Evolutionary conservation across 2,888 invertebrate species (phyloP), one percentile per base, ranked within the genome.

Genomic region (Drosophila pullipes): DNA sequence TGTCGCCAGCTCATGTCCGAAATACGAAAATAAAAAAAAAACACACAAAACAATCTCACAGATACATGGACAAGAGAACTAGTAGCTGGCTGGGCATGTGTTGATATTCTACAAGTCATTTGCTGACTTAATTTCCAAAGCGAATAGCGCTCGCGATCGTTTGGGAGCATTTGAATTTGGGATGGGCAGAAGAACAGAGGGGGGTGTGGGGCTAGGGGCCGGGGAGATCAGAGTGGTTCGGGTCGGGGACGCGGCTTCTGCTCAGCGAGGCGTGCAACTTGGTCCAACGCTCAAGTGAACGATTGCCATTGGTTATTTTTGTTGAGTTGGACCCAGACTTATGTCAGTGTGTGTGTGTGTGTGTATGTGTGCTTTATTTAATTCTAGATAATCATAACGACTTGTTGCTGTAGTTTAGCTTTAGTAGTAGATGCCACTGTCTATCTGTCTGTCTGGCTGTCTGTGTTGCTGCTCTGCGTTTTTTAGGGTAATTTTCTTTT

Each of bases 71-170:
- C 58, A 68, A 35, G 66, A 55, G 54, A 58, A 52, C 37, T 53
- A 47, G 30, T 58, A 22, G 61, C 70, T 52, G 60, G 50, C 57
- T 60, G 74, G 61, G 61, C 77, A 67, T 82, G 78, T 81, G 71
- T 60, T 70, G 74, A 83, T 79, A 82, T 89, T 92, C 92, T 92
- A 92, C 91, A 92, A 92, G 92, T 92, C 91, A 92, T 92, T 92
- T 91, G 90, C 83, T 88, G 91, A 92, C 90, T 92, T 91, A 91
- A 92, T 92, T 92, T 87, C 81, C 80, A 82, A 75, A 79, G 77
- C 82, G 81, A 82, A 82, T 59, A 73, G 75, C 75, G 73, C 72
- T 70, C 70, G 66, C 73, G 81, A 69, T 69, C 70, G 63, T 66
- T 79, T 66, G 58, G 50, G 50, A 49, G 66, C 60, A 67, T 72